Evolutionary conservation across 2,113 vertebrate species (phyloP).

Genomic region (Gavialis gangeticus): DNA sequence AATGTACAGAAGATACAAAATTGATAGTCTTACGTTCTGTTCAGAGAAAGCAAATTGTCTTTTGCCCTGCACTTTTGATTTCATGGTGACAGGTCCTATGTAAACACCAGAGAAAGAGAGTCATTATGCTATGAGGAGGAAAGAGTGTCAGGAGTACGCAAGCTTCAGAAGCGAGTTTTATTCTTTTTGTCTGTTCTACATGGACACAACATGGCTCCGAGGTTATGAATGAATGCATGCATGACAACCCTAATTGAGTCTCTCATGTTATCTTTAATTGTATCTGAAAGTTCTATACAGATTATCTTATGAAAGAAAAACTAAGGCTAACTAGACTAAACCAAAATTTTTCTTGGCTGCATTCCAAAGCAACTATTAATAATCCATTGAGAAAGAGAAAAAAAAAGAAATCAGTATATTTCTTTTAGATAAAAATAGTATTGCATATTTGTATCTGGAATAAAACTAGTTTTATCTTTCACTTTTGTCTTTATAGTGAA

Average conservation of each 20-base stretch:
- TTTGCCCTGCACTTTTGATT: background rate
- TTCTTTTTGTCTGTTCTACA: slow-evolving; percentile 1
- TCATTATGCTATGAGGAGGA: background rate
- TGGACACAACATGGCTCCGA: background rate
- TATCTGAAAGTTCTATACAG: background rate
- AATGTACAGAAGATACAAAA: background rate
- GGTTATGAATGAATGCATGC: background rate
- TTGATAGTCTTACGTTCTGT: background rate
- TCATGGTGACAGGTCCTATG: background rate
- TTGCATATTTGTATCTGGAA: slow-evolving; percentile 11
- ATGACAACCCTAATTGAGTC: background rate
- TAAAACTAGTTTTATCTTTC: background rate
- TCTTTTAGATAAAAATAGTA: background rate
- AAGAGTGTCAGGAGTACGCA: background rate
- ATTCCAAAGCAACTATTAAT: background rate
- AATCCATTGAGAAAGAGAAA: too few species aligned
- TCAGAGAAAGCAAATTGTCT: background rate
- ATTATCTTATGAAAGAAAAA: background rate
- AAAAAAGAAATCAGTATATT: background rate
- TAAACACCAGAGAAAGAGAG: background rate
- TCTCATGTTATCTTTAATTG: background rate
- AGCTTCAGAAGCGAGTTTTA: background rate
- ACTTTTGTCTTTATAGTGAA: slow-evolving; percentile 7
- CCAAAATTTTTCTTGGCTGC: background rate
- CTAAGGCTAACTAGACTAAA: background rate